phyloP scores from a whole-genome alignment of 2,888 invertebrate species.

The Drosophila acutilabella region DNA sequence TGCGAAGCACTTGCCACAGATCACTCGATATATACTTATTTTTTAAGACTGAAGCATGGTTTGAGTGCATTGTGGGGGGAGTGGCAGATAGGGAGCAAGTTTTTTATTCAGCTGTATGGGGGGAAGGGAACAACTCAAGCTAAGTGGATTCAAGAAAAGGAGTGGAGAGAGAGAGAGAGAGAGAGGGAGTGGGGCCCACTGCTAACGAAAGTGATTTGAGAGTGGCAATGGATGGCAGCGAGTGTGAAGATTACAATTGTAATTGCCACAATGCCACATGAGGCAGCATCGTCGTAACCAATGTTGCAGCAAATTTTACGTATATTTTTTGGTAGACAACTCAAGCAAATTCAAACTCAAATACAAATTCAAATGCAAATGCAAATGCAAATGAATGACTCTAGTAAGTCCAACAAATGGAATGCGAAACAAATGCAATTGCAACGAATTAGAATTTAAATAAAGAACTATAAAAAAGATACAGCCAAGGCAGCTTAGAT shows the following conservation, averaged over 20 bases:
- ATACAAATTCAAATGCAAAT: neutral
- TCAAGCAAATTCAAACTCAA: slow-evolving; percentile 7
- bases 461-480: neutral
- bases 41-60: slow-evolving; percentile 11
- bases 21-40: slow-evolving; percentile 64
- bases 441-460: neutral
- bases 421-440: slow-evolving; percentile 1
- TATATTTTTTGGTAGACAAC: slow-evolving; percentile 1
- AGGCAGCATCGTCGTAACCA: slow-evolving; percentile 6
- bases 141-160: slow-evolving; percentile 27
- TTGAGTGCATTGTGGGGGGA: neutral
- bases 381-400: slow-evolving; percentile 1
- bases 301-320: neutral
- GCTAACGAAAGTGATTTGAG: slow-evolving; percentile 56
- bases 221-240: slow-evolving; percentile 45
- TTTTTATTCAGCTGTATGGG: neutral
- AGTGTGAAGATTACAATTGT: slow-evolving; percentile 47
- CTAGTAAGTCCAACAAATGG: neutral
- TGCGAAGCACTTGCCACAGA: slow-evolving; percentile 69
- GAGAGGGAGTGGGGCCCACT: neutral
- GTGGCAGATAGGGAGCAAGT: slow-evolving; percentile 2
- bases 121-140: slow-evolving; percentile 14
- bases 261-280: slow-evolving; percentile 8
- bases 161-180: neutral
- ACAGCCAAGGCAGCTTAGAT: neutral